phyloP scores from a whole-genome alignment of 2,797 vertebrate genomes.

The Sorex maritimensis region DNA sequence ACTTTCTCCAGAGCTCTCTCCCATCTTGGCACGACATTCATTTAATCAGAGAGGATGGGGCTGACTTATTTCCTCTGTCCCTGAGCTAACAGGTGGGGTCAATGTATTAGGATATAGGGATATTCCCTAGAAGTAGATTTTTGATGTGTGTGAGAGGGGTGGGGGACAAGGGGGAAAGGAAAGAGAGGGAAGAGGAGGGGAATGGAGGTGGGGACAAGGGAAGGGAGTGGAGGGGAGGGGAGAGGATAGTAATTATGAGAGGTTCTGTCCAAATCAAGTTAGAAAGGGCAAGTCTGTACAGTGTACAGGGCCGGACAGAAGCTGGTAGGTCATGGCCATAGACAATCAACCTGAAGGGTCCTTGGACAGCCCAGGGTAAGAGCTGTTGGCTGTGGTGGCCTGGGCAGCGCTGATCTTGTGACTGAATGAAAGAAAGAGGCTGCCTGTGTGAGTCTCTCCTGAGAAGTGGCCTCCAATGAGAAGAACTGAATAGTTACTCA shows the following conservation, averaged over 20 bases:
- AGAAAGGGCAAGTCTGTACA: background rate
- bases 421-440: background rate
- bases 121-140: background rate
- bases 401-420: background rate
- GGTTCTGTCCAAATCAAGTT: too few relatives aligned
- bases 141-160: background rate
- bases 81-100: background rate
- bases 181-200: too few relatives aligned
- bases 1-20: background rate
- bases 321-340: too few relatives aligned
- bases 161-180: too few relatives aligned
- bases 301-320: background rate
- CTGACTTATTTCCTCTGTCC: background rate
- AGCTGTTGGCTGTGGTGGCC: background rate
- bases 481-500: background rate
- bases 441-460: background rate
- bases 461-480: background rate
- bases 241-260: too few relatives aligned
- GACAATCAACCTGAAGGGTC: background rate
- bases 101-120: background rate
- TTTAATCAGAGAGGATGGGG: background rate
- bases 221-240: too few relatives aligned
- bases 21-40: background rate
- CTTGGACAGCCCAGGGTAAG: background rate
- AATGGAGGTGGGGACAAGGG: too few relatives aligned